Evolutionary conservation across 1,140 invertebrate genomes (phyloP).

Genomic region (Bradynema listronoti): DNA sequence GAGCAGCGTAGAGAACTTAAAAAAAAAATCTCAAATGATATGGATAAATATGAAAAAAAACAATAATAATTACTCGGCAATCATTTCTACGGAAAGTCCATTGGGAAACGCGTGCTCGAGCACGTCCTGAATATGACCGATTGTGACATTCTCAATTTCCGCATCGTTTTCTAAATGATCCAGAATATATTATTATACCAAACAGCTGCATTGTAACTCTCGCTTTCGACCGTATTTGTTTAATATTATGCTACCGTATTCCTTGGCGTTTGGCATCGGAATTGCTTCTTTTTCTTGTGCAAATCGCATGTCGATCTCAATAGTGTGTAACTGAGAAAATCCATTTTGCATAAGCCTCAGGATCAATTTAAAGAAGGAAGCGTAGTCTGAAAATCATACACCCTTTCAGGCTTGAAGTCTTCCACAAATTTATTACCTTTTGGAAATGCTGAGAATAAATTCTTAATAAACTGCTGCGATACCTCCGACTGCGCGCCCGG

Average conservation of each 20-base stretch:
- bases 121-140: conserved; percentile 23
- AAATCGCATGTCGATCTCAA: conserved; percentile 30
- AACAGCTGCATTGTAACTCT: not conserved
- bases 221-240: not conserved
- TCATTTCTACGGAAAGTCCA: conserved; percentile 71
- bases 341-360: conserved; percentile 29
- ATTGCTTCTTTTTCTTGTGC: conserved; percentile 20
- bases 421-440: conserved; percentile 14
- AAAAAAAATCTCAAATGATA: conserved; percentile 2
- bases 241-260: conserved; percentile 13
- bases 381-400: conserved; percentile 22
- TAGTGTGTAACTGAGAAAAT: conserved; percentile 23
- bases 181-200: not conserved
- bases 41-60: no score
- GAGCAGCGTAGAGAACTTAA: conserved; percentile 18
- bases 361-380: conserved; percentile 23
- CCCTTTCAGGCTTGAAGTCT: conserved; percentile 3
- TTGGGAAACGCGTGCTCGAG: conserved; percentile 96
- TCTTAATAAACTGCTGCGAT: conserved; percentile 24
- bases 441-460: conserved; percentile 20
- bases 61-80: conserved; percentile 26
- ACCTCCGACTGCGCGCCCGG: conserved; percentile 3
- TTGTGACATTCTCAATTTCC: conserved; percentile 31
- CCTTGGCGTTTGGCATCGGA: conserved; percentile 26
- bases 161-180: conserved; percentile 19